Base-by-base conservation (phyloP, 2,113 vertebrate genomes). In the Tragelaphus buxtoni region DNA sequence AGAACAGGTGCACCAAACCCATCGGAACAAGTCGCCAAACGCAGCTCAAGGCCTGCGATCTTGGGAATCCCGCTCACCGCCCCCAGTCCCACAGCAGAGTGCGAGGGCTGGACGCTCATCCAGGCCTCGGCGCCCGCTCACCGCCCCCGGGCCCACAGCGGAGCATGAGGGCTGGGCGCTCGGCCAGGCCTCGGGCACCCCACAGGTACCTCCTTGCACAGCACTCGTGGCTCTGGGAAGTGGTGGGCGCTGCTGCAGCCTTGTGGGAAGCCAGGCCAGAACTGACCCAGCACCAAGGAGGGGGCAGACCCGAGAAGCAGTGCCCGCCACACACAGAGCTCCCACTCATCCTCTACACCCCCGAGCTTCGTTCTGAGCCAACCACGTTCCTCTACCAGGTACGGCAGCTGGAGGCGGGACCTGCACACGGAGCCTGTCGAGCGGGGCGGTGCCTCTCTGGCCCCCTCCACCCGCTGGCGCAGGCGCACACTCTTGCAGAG, bases 131-230 rank as follows among this genome's bases (percentile, higher is more conserved):
- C 2, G 1, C 30, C 6, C 30, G 1, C 69, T 35, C 5, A 18
- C 47, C 3, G 1, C 28, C 47, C 42, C 26, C 2, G 2, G 1
- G 3, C 45, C 14, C 45, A 32, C 16, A 1, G 45, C 16, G 13
- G 8, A 32, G 16, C 2, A 0, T 2, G 28, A 56, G 24, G 32
- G 22, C 10, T 3, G 45, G 17, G 18, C 16, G 26, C 24, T 69
- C 8, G 39, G 3, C 32, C 32, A 49, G 9, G 35, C 77, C 42
- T 9, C 5, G 4, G 11, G 51, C 1, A 1, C 47, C 16, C 30
- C 0, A 9, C 0, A 4, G 16, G 16, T 0, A 3, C 17, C 14
- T 5, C 9, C 53, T 60, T 1, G 14, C 42, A 10, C 0, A 0
- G 14, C 26, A 1, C 30, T n/a, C 3, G 30, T 2, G 9, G 49